A percentile compares a stretch with the other conserved stretches of the same genome.
These are phyloP conservation scores for Dynastes grantii DNA, from an alignment of 2,888 invertebrate genomes.

Conservation along the genomic window DNA sequence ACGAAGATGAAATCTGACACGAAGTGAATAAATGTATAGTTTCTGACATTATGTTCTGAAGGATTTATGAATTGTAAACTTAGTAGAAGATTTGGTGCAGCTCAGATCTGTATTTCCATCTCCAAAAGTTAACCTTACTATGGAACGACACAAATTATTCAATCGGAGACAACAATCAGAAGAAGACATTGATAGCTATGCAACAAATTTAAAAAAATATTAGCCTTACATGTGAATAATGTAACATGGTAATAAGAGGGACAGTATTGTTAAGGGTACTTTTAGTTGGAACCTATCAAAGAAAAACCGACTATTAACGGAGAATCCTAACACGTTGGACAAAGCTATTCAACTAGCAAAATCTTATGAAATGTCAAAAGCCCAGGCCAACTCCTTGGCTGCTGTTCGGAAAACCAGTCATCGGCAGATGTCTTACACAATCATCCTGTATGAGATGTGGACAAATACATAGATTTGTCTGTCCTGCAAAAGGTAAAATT, in stretches of 20 bases:
- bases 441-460: no score
- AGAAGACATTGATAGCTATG: conserved; percentile 1
- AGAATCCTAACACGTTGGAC: neutral
- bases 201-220: neutral
- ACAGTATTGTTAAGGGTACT: neutral
- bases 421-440: neutral
- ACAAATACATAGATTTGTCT: no score
- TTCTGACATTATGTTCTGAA: no score
- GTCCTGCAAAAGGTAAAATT: no score
- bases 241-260: neutral
- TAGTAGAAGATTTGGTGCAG: no score
- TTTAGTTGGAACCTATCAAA: neutral
- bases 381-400: neutral
- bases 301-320: no score
- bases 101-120: neutral
- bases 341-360: neutral
- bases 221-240: neutral
- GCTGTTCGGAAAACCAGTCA: neutral
- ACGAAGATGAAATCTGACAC: no score
- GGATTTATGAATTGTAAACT: no score
- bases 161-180: conserved; percentile 2
- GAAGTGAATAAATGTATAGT: no score
- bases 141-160: conserved; percentile 9
- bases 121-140: conserved; percentile 6
- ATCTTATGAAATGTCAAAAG: neutral